phyloP scores from a whole-genome alignment of 2,888 invertebrate genomes.

The Catonia carolina region DNA sequence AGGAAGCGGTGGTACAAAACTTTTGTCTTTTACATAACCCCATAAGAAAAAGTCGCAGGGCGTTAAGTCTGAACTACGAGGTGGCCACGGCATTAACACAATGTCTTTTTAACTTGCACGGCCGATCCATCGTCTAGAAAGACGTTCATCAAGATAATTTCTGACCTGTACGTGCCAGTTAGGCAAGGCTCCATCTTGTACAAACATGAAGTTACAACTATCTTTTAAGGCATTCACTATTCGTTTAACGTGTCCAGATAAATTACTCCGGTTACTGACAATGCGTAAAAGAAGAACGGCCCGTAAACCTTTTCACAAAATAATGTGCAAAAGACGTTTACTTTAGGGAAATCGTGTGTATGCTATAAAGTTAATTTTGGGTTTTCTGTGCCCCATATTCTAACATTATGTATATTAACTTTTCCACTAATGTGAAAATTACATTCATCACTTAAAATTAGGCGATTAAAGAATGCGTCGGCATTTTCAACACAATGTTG shows the following conservation, averaged over 20 bases:
- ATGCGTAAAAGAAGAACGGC: slow-evolving; percentile 21
- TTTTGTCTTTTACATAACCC: too few species aligned
- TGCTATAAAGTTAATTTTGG: slow-evolving; percentile 13
- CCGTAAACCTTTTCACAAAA: slow-evolving; percentile 16
- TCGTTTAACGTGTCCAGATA: slow-evolving; percentile 9
- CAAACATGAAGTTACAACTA: slow-evolving; percentile 17
- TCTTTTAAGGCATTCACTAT: slow-evolving; percentile 12
- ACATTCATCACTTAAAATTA: slow-evolving; percentile 8
- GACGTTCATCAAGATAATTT: neutral
- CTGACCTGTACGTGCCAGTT: slow-evolving; percentile 15
- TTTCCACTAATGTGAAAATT: slow-evolving; percentile 19
- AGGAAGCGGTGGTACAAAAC: too few species aligned
- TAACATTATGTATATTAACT: slow-evolving; percentile 18
- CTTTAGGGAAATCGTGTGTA: slow-evolving; percentile 14
- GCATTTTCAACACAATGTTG: slow-evolving; percentile 2
- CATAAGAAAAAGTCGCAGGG: too few species aligned
- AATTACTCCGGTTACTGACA: neutral
- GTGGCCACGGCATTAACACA: too few species aligned
- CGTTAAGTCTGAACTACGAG: too few species aligned
- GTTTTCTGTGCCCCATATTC: slow-evolving; percentile 13
- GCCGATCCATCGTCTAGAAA: too few species aligned
- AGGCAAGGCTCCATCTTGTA: slow-evolving; percentile 17
- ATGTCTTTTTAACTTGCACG: too few species aligned
- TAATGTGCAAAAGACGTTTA: slow-evolving; percentile 18
- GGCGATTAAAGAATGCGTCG: slow-evolving; percentile 9